phyloP scores from a whole-genome alignment of 2,113 vertebrate genomes.

The Sarotherodon lohbergeri region DNA sequence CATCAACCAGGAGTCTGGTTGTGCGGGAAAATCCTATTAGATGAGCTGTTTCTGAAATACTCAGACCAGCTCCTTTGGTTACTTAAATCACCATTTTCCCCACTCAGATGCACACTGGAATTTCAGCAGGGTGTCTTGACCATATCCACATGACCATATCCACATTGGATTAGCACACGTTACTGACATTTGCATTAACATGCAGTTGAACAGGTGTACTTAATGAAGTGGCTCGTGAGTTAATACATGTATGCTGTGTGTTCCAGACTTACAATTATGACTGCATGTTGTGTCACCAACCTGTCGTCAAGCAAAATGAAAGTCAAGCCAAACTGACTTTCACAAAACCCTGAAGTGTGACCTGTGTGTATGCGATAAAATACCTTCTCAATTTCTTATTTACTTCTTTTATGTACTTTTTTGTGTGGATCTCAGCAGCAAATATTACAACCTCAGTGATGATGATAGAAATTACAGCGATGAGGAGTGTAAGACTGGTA shows the following conservation, averaged over 20 bases:
- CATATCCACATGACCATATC: background rate
- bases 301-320: background rate
- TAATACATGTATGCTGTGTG: background rate
- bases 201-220: background rate
- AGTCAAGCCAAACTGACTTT: background rate
- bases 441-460: background rate
- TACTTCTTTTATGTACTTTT: background rate
- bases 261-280: background rate
- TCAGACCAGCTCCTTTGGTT: background rate
- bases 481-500: background rate
- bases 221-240: background rate
- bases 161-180: accelerated
- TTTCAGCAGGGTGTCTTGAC: background rate
- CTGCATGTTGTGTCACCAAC: background rate
- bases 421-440: background rate
- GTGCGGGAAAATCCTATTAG: background rate
- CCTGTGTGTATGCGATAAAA: background rate
- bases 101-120: background rate
- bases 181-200: background rate
- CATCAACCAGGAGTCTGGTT: background rate
- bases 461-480: background rate
- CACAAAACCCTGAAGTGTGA: background rate
- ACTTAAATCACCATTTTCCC: background rate
- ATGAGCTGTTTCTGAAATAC: background rate
- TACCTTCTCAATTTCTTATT: background rate